These are phyloP conservation scores for Globia sparganii DNA, from an alignment of 2,888 invertebrate species.

Conservation along the genomic window DNA sequence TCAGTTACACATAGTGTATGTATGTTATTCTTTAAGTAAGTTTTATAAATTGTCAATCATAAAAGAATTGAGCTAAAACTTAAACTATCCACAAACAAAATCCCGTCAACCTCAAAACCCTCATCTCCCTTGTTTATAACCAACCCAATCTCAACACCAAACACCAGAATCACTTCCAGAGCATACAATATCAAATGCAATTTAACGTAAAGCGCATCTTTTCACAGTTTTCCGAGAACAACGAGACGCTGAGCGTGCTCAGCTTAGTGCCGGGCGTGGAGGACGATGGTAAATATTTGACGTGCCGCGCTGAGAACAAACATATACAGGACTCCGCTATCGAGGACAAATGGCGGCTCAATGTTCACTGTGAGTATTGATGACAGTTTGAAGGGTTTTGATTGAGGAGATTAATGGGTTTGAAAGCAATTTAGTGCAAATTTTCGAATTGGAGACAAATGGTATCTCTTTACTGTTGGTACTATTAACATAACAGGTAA, in stretches of 20 bases:
- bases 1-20: neutral
- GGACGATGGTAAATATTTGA: constrained; percentile 97
- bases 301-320: constrained; percentile 96
- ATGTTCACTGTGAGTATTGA: constrained; percentile 95
- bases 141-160: constrained; percentile 43
- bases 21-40: neutral
- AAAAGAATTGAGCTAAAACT: neutral
- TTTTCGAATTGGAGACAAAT: neutral
- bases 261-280: constrained; percentile 95
- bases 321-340: constrained; percentile 95
- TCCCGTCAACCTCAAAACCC: constrained; percentile 4
- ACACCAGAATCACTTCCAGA: constrained; percentile 49
- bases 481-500: no score
- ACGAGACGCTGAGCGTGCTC: constrained; percentile 95
- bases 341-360: constrained; percentile 96
- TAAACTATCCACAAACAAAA: constrained; percentile 6
- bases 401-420: constrained; percentile 39
- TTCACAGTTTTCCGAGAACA: constrained; percentile 95
- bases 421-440: constrained; percentile 10
- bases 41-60: neutral
- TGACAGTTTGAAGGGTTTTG: constrained; percentile 36
- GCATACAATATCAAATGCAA: constrained; percentile 65
- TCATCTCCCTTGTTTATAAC: constrained; percentile 43
- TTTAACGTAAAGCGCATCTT: constrained; percentile 65
- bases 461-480: neutral